Evolutionary conservation across 2,113 vertebrate species (phyloP), one percentile per base, ranked within the genome.

Genomic region (Limnothrissa miodon): DNA sequence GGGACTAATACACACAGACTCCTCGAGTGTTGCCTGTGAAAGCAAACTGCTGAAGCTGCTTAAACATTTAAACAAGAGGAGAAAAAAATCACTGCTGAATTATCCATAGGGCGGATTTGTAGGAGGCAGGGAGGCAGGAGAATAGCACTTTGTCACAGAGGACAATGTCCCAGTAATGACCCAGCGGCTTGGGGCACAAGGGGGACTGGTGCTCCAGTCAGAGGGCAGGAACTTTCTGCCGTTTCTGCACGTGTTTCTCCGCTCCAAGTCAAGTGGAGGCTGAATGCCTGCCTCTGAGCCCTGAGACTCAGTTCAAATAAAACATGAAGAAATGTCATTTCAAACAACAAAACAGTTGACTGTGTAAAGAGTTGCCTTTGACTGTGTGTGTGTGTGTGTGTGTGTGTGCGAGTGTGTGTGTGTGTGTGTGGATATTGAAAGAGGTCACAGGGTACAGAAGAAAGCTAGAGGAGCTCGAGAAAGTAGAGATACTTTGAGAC

Each of bases 21-120:
- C 59, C n/a, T 25, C n/a, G 25, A 66, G n/a, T 1, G 66, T 74
- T 36, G 29, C 29, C 29, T 4, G 15, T 74, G 66, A 74, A 74
- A 74, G 29, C 66, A 33, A 74, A 74, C 66, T 74, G 66, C 66
- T 74, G 66, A 74, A 36, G 29, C 29, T 33, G 66, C 66, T 74
- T 33, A 39, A 74, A 74, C 29, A 36, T 74, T 74, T 74, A 74
- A 74, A 74, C 66, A 74, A 74, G 53, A 42, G 33, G 66, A 2
- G 66, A 11, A 17, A 2, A 39, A 70, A 74, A 74, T 36, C 33
- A 39, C 66, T 36, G 33, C 33, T 36, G 66, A 74, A 74, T 74
- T 74, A 39, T 74, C 66, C 66, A 36, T 19, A 19, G 33, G 66
- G 33, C 2, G 66, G 33, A 36, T 74, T 74, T 74, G 66, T 36